Conservation (phyloP, 2,888 invertebrate species). For the Andrena fulva region DNA sequence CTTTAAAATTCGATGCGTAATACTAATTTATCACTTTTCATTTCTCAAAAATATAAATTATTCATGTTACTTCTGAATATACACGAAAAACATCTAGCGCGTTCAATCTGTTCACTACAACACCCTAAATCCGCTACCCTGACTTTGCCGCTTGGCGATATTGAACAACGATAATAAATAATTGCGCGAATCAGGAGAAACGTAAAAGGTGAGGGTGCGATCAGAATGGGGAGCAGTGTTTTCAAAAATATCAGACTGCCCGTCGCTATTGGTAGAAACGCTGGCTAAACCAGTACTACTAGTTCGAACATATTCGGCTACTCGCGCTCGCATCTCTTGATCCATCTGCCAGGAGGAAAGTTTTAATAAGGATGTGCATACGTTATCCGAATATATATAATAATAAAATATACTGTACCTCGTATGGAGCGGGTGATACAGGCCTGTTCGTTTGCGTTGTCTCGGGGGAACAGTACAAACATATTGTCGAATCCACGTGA, state of each 20-base stretch:
- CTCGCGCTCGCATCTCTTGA: conserved; percentile 86
- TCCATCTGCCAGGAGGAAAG: conserved; percentile 84
- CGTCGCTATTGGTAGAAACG: conserved; percentile 80
- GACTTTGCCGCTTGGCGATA: conserved; percentile 86
- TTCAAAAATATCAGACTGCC: conserved; percentile 78
- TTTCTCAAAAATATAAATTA: conserved; percentile 23
- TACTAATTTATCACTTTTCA: conserved; percentile 42
- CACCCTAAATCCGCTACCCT: conserved; percentile 86
- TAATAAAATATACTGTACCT: conserved; percentile 64
- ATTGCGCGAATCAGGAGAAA: conserved; percentile 83
- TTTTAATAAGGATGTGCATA: neutral
- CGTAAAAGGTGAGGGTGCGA: conserved; percentile 80
- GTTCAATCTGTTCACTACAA: conserved; percentile 77
- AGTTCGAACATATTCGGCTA: conserved; percentile 86
- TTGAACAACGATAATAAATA: conserved; percentile 86
- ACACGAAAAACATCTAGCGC: conserved; percentile 24
- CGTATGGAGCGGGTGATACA: conserved; percentile 78
- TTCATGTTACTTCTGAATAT: neutral
- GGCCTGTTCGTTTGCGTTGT: conserved; percentile 77
- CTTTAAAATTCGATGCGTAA: conserved; percentile 26
- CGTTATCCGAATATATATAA: neutral
- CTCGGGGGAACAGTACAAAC: conserved; percentile 83
- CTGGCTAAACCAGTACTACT: conserved; percentile 82
- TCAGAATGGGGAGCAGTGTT: conserved; percentile 72
- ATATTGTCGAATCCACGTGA: conserved; percentile 86